These are phyloP conservation scores for Phaedon cochleariae DNA, from an alignment of 2,888 invertebrate species.

Conservation along the genomic window DNA sequence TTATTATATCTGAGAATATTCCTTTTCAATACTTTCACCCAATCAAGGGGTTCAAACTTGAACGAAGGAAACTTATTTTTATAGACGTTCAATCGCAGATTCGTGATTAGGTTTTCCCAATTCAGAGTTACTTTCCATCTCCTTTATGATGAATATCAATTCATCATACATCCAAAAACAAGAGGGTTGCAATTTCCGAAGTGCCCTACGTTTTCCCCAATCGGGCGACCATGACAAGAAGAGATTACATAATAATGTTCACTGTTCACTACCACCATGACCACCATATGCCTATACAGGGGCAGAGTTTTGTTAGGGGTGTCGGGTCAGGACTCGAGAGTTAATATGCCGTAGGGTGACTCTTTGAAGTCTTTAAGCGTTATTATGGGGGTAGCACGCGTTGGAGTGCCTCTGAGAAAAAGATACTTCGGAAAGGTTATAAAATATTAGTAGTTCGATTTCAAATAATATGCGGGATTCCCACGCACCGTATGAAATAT, in stretches of 20 bases:
- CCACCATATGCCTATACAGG: slow-evolving; percentile 48
- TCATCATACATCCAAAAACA: no score
- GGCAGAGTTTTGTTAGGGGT: slow-evolving; percentile 16
- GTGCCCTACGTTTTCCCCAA: background rate
- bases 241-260: slow-evolving; percentile 38
- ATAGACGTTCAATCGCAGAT: no score
- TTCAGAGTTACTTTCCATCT: no score
- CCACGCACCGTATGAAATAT: slow-evolving; percentile 41
- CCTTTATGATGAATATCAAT: no score
- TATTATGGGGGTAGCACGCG: slow-evolving; percentile 53
- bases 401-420: slow-evolving; percentile 41
- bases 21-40: no score
- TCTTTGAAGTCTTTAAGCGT: slow-evolving; percentile 24
- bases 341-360: slow-evolving; percentile 27
- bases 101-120: no score
- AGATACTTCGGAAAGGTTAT: slow-evolving; percentile 38
- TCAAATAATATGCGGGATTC: slow-evolving; percentile 51
- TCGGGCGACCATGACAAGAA: slow-evolving; percentile 1
- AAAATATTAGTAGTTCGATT: slow-evolving; percentile 38
- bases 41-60: no score
- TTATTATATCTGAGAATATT: no score
- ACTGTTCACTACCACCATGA: slow-evolving; percentile 50
- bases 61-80: no score
- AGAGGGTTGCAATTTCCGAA: no score
- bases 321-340: slow-evolving; percentile 16